Evolutionary conservation across 1,140 invertebrate genomes (phyloP), one percentile per base, ranked within the genome.

Genomic region (Radopholus similis): DNA sequence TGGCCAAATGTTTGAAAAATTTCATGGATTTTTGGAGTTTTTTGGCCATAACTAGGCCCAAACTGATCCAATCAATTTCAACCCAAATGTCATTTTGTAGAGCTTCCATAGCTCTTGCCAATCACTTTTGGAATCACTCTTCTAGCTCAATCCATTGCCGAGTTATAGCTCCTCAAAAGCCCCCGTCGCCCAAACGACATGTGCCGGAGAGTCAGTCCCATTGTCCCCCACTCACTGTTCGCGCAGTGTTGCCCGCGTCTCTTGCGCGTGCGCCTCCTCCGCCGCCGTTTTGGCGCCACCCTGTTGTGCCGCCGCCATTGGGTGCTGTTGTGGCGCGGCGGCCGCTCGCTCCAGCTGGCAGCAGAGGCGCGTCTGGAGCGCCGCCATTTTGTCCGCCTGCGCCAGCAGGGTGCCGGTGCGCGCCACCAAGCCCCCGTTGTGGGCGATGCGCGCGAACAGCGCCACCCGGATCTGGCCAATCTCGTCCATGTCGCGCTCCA

Each of bases 401-500:
- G 28, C 13, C 30, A 42, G 32, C 26, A 62, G 32, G 32, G 21
- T 51, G 42, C n/a, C 26, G 1, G 47, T 21, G 21, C 59, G 59
- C 4, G 13, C 21, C 32, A 62, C n/a, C 28, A 62, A 5, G 26
- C 18, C n/a, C 28, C 21, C 34, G 49, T 62, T 62, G 32, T 62
- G 56, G 26, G 32, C 23, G 18, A 62, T 62, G 23, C 59, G 4
- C 21, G 42, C 40, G 32, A 62, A 62, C 32, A 62, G 9, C 8
- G 40, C 40, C 42, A 21, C 9, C 32, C 35, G 30, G 6, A 62
- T 47, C 32, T 62, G 35, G 42, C 47, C 49, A 23, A 62, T 62
- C 32, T 62, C 59, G 21, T 21, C 59, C 40, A 62, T 26, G 32
- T 62, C 59, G 32, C 38, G 37, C 6, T 21, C 40, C 28, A 62